Evolutionary conservation across 2,888 invertebrate species (phyloP), one percentile per base, ranked within the genome.

Genomic region (Eledona agricola): DNA sequence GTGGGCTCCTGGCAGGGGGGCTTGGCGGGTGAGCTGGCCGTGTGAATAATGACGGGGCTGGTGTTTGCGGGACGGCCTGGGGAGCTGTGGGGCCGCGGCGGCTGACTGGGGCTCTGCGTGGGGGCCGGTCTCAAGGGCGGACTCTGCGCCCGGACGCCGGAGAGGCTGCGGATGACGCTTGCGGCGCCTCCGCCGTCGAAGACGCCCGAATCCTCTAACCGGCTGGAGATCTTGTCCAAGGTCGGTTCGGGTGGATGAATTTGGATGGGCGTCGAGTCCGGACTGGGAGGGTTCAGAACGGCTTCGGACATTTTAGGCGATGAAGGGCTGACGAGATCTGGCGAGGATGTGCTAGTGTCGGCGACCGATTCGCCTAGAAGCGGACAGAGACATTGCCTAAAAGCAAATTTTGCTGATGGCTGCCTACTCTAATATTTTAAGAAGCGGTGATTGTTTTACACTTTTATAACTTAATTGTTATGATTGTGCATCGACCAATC

Each of bases 301-400:
- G 83, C 80, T 76, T 83, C 80, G 78, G 82, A 83, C 82, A 86
- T 85, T 80, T 87, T 87, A 76, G 91, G 91, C 75, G 92, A 92
- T 77, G 88, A 84, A 75, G 91, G 90, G 77, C 88, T 87, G 72
- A 84, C 80, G 69, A 89, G 84, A 81, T 93, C 93, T 77, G 92
- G 92, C 75, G 93, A 93, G 76, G 93, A 92, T 76, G 92, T 92
- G 78, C 90, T 92, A 77, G 93, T 92, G 80, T 93, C 93, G 77
- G 92, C 92, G 80, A 92, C 89, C 77, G 92, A 93, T 83, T 93
- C 93, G 81, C 89, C 89, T 88, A 85, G 69, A 76, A 75, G 78
- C 73, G 75, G 76, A 82, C 72, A 81, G 72, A 74, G 68, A 71
- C 67, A 73, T 71, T 73, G 71, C 72, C 72, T 73, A 73, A 68